Conservation (phyloP, 2,888 invertebrate genomes). For the Diarsia mendica region DNA sequence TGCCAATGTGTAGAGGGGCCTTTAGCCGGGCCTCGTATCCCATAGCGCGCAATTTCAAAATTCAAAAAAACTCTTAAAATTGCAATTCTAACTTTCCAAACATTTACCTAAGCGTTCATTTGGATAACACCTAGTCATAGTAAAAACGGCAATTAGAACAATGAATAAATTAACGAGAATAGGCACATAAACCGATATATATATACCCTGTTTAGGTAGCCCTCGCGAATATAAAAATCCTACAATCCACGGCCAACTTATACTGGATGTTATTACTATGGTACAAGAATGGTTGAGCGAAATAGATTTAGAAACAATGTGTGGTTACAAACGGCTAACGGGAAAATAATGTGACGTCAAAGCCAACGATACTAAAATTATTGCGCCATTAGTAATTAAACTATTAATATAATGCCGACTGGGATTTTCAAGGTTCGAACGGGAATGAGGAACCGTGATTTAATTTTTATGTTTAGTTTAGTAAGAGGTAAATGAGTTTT, state of each 20-base stretch:
- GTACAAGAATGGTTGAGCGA: background rate
- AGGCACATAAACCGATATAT: too few relatives aligned
- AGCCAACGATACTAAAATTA: background rate
- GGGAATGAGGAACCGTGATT: background rate
- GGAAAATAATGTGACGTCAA: slow-evolving; percentile 22
- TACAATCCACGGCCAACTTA: background rate
- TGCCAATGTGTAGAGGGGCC: too few relatives aligned
- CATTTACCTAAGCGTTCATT: too few relatives aligned
- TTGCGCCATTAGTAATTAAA: background rate
- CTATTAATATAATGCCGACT: background rate
- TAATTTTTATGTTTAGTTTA: background rate
- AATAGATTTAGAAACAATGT: slow-evolving; percentile 5
- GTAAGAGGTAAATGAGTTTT: background rate
- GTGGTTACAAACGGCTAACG: slow-evolving; percentile 1
- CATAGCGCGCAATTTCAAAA: too few relatives aligned
- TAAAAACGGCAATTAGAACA: too few relatives aligned
- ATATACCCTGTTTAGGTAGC: background rate
- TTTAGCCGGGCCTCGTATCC: too few relatives aligned
- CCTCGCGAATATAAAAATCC: background rate
- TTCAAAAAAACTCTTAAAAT: too few relatives aligned
- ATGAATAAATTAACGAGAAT: too few relatives aligned
- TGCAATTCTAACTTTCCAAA: too few relatives aligned
- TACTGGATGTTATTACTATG: background rate
- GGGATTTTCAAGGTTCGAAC: background rate
- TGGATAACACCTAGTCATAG: too few relatives aligned